Percentiles rank a stretch among this genome's conserved stretches.
These are phyloP conservation scores for Spicauda simplicius DNA, from an alignment of 2,888 invertebrate species.

Conservation along the genomic window DNA sequence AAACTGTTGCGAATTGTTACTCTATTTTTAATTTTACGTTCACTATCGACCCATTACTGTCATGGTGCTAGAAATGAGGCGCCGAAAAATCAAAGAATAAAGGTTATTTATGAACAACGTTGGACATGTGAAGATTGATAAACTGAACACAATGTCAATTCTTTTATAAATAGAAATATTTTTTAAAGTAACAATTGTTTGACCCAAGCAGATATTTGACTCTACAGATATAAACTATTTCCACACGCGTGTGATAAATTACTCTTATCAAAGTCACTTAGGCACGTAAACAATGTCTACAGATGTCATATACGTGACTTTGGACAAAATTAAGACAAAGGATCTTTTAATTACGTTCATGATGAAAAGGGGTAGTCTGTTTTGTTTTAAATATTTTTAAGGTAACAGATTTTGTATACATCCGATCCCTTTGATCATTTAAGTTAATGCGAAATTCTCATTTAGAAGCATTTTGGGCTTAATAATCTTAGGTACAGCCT, in stretches of 20 bases:
- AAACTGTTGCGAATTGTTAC: constrained; percentile 16
- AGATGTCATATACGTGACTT: constrained; percentile 4
- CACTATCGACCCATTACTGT: background rate
- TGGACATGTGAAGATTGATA: no score
- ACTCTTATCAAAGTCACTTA: background rate
- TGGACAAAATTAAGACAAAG: background rate
- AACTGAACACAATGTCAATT: no score
- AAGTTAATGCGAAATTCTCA: no score
- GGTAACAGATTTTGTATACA: no score
- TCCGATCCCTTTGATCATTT: no score
- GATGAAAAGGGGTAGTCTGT: background rate
- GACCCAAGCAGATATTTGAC: background rate
- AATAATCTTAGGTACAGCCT: no score
- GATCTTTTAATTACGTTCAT: background rate
- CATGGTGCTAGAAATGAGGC: background rate
- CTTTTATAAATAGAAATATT: background rate
- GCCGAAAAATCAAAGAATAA: background rate
- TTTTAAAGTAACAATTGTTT: background rate
- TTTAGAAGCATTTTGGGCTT: no score
- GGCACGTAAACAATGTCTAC: background rate
- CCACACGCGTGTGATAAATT: background rate
- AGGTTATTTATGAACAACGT: no score
- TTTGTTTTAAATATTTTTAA: no score
- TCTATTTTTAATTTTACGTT: constrained; percentile 20
- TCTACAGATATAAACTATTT: background rate